Conservation (phyloP, 2,797 vertebrate genomes). For the Protosalanx chinensis region DNA sequence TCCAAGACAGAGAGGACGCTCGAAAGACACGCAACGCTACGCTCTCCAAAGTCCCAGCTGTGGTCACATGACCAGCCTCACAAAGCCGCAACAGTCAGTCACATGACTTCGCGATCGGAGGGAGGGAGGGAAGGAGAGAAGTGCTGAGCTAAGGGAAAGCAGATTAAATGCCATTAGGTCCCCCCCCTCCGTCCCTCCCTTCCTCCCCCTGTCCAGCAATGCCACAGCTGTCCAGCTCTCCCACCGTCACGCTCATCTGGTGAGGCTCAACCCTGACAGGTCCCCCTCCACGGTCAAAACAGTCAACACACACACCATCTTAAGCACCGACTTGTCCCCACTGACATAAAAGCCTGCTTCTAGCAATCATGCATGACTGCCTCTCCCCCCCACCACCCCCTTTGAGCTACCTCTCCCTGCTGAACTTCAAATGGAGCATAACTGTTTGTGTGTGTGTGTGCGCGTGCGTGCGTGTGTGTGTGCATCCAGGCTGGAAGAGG, state of each 20-base stretch:
- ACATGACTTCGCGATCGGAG: conserved; percentile 36
- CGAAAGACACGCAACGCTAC: background rate
- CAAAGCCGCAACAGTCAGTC: conserved; percentile 24
- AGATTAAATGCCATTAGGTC: conserved; percentile 32
- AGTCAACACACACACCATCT: background rate
- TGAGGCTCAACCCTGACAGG: background rate
- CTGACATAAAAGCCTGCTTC: too few species aligned
- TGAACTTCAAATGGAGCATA: background rate
- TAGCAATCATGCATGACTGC: background rate
- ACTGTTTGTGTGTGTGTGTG: conserved; percentile 12
- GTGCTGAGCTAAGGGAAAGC: background rate
- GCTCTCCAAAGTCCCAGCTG: conserved; percentile 26
- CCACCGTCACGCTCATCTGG: conserved; percentile 24
- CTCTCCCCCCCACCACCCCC: too few species aligned
- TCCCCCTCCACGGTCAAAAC: background rate
- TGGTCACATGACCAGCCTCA: conserved; percentile 40
- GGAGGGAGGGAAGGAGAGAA: background rate
- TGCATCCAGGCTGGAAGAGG: conserved; percentile 84
- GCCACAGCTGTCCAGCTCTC: conserved; percentile 44
- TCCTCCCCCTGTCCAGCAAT: conserved; percentile 32
- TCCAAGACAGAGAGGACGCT: conserved; percentile 1
- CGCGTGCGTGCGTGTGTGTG: background rate
- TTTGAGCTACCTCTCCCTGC: background rate
- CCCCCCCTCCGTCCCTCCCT: background rate
- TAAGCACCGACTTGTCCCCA: background rate